Conservation (phyloP, 92 coral and sea anemone genomes). For the Plumapathes pennacea region DNA sequence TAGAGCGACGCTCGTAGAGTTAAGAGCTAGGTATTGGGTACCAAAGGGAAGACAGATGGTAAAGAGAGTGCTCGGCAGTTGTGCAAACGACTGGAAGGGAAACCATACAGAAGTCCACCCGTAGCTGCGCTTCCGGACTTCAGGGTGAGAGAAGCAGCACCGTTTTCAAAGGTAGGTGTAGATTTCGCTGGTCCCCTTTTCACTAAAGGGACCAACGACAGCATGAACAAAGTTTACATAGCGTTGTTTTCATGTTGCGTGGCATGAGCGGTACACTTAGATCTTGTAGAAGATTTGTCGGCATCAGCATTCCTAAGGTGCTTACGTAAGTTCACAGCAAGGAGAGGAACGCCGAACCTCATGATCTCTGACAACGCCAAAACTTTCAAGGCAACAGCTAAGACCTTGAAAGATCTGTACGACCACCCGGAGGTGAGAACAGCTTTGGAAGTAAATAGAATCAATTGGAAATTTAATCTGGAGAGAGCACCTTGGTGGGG, state of each 20-base stretch:
- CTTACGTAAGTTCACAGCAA: conserved; percentile 15
- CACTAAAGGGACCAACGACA: conserved; percentile 9
- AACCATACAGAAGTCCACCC: conserved; percentile 13
- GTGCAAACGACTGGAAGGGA: conserved; percentile 27
- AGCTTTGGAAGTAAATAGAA: conserved; percentile 2
- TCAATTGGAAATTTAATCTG: conserved; percentile 31
- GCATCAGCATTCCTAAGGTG: conserved; percentile 15
- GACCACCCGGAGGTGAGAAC: conserved; percentile 13
- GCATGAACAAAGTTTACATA: conserved; percentile 15
- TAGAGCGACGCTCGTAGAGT: conserved; percentile 38
- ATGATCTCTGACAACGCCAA: conserved; percentile 36
- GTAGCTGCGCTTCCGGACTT: conserved; percentile 32
- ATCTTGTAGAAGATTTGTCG: conserved; percentile 13
- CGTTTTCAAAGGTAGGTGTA: conserved; percentile 32
- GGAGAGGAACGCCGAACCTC: conserved; percentile 27
- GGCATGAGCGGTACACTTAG: conserved; percentile 35
- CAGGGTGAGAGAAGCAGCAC: conserved; percentile 5
- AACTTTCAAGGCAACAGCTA: conserved; percentile 20
- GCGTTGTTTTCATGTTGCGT: conserved; percentile 32
- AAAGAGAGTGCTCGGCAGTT: conserved; percentile 16
- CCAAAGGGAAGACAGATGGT: conserved; percentile 41
- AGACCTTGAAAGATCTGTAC: conserved; percentile 5
- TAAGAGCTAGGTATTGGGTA: conserved; percentile 49
- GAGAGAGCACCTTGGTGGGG: conserved; percentile 52
- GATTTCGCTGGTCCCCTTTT: conserved; percentile 55